These are phyloP conservation scores for Pseudonaja textilis DNA, from an alignment of 2,113 vertebrate genomes.

Conservation along the genomic window DNA sequence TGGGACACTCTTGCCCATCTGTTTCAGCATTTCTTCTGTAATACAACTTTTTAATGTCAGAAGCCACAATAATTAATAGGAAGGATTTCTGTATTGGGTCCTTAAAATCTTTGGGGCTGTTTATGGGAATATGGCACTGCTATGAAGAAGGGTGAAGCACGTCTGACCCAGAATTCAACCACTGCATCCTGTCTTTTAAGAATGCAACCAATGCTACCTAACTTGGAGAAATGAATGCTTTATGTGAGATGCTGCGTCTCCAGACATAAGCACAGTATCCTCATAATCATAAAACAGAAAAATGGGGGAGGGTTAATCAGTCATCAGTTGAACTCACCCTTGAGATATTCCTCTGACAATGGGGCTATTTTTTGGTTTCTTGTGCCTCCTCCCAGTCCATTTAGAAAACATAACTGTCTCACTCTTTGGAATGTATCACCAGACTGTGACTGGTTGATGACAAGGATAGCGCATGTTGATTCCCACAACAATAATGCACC, in stretches of 20 bases:
- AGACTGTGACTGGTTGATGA: conserved; percentile 53
- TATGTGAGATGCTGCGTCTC: background rate
- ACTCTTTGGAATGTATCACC: conserved; percentile 33
- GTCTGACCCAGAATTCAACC: conserved; percentile 6
- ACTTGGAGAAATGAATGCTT: background rate
- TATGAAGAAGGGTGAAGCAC: background rate
- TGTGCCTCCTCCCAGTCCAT: conserved; percentile 16
- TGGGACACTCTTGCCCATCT: background rate
- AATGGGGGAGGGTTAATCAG: conserved; percentile 6
- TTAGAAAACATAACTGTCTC: conserved; percentile 20
- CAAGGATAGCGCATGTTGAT: conserved; percentile 23
- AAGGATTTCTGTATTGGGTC: background rate
- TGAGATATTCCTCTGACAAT: conserved; percentile 67
- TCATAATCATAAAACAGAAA: conserved; percentile 6
- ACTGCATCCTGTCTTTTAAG: background rate
- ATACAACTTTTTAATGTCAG: background rate
- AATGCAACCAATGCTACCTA: background rate
- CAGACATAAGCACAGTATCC: background rate
- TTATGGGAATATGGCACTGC: background rate
- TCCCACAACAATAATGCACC: background rate
- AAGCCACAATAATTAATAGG: background rate
- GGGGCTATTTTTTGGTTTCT: conserved; percentile 52
- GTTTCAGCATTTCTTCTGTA: background rate
- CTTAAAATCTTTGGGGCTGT: background rate
- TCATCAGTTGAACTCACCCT: conserved; percentile 67